Base-by-base conservation (phyloP, 2,113 vertebrate species). In the Alligator mississippiensis region DNA sequence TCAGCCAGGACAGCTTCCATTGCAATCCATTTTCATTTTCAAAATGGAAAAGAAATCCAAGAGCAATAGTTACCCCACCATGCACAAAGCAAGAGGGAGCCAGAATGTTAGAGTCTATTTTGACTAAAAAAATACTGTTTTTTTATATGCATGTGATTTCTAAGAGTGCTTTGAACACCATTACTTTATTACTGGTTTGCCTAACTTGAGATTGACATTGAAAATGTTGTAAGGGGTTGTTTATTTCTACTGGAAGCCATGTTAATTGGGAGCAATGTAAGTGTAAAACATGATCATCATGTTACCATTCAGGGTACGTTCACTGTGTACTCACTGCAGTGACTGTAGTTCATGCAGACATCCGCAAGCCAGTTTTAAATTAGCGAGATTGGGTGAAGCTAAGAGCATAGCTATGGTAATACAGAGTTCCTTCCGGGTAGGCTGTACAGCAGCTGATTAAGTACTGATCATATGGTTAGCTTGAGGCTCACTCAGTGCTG, bases 41-140 rank as follows among this genome's bases (percentile, higher is more conserved):
- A 85, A 87, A 38, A 93, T 79, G 78, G 87, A 93, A 90, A 68
- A 25, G 59, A 84, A 64, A 72, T 62, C 80, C 70, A 87, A 72
- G 3, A 79, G 82, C 75, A 95, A 15, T 75, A 75, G 24, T 64
- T 88, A 83, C 82, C 82, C 90, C 85, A 89, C 89, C 85, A 84
- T 90, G 91, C 81, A 86, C 80, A 22, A 70, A 90, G n/a, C 34
- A 82, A 85, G 24, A 0, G 3, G 80, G 63, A 87, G 68, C 63
- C 87, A 87, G 84, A 93, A 66, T 28, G 13, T 80, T 76, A 54
- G 64, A 54, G 64, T 5, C 63, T 1, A 0, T 78, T 75, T 63
- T 22, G 66, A 34, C 30, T 70, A 34, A 11, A 30, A 70, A 70
- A 34, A 21, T n/a, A 68, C n/a, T 68, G 30, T 68, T 62, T 47